A percentile compares a stretch with the other conserved stretches of the same genome.
phyloP scores from a whole-genome alignment of 2,797 vertebrate species.

The Eospalax fontanierii region DNA sequence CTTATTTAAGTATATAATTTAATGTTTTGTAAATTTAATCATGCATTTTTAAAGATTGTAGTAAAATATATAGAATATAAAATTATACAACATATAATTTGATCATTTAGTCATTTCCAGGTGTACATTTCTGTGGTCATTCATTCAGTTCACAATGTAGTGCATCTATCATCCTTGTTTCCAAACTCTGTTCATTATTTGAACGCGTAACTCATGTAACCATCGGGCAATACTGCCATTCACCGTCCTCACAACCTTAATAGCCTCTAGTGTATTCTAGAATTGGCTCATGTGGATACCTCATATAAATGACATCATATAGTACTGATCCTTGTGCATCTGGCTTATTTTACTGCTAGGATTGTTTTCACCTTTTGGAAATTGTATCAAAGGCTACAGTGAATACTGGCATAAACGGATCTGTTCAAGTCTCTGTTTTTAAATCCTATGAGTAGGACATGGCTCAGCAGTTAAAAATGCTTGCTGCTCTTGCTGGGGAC shows the following conservation, averaged over 20 bases:
- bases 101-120: neutral
- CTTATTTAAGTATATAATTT: neutral
- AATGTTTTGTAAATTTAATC: neutral
- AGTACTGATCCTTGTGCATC: neutral
- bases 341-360: neutral
- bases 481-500: neutral
- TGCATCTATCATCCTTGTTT: neutral
- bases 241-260: neutral
- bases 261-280: neutral
- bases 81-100: neutral
- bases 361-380: neutral
- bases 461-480: neutral
- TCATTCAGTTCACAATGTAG: neutral
- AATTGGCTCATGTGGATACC: neutral
- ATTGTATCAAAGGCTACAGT: neutral
- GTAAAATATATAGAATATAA: slow-evolving; percentile 19
- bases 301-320: neutral
- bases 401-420: neutral
- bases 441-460: neutral
- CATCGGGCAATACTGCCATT: neutral
- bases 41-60: neutral
- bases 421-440: neutral
- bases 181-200: neutral
- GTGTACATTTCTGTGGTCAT: neutral
- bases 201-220: neutral